Base-by-base conservation (phyloP, 2,113 vertebrate genomes). In the Chaetops frenatus region DNA sequence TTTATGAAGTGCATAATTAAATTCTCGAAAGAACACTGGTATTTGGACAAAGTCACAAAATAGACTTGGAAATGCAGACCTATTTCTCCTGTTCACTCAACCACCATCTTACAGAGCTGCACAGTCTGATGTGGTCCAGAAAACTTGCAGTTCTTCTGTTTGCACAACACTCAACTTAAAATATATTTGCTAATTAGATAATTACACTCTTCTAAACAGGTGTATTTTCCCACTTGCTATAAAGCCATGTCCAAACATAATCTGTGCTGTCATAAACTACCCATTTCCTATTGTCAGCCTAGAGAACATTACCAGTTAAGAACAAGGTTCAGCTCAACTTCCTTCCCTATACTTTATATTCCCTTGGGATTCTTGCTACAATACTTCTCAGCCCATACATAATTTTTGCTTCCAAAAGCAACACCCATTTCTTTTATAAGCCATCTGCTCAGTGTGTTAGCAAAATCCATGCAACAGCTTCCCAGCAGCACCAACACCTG, bases 401-500 rank as follows among this genome's bases (percentile, higher is more conserved):
- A 28, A 45, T 86, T 86, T 73, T 86, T 61, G 8, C 73, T 94
- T 91, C 81, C 77, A 76, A 94, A 57, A 91, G 56, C 81, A 92
- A 13, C 56, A 71, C 65, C 69, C 42, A 42, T 83, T 70, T 71
- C 60, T 91, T 88, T 81, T 47, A 23, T 42, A 84, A 92, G 35
- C 87, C 95, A 86, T 91, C 83, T 95, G 83, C 67, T 96, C 47
- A 9, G 14, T 6, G 7, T 7, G 3, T 86, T 88, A 67, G 64
- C 54, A 83, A 81, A 93, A 92, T n/a, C 60, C 45, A 25, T 27
- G 44, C 82, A 90, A 60, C 60, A 88, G 53, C 77, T 90, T 90
- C 87, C 90, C 85, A 90, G 82, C 56, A 83, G 67, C 69, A 81
- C 71, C 87, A 78, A 76, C 93, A 96, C 93, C 92, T 93, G 86